These are phyloP conservation scores for Zapornia atra DNA, from an alignment of 2,113 vertebrate species.

Conservation along the genomic window DNA sequence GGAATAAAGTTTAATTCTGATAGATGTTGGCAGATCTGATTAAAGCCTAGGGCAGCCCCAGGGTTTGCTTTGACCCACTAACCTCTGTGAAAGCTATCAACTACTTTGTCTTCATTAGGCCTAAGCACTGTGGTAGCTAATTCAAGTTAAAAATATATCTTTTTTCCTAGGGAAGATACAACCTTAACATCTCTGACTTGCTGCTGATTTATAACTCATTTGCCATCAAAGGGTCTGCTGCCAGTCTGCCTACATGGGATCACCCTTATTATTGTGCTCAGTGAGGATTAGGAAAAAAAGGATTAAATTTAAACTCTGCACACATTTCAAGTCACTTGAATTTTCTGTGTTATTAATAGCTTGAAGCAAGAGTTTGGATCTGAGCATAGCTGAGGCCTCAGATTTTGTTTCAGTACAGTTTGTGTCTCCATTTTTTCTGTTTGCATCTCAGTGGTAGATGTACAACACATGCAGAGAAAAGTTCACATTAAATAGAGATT, in stretches of 20 bases:
- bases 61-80: not conserved
- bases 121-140: not conserved
- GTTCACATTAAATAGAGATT: not conserved
- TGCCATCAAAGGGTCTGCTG: not conserved
- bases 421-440: not conserved
- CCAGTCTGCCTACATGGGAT: not conserved
- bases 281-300: not conserved
- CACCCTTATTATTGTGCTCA: not conserved
- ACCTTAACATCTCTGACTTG: not conserved
- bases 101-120: constrained; percentile 18
- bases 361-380: not conserved
- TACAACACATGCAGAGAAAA: not conserved
- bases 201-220: not conserved
- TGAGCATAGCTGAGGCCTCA: not conserved
- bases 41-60: not conserved
- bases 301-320: not conserved
- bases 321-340: not conserved
- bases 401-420: not conserved
- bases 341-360: not conserved
- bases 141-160: not conserved
- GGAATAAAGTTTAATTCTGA: not conserved
- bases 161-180: not conserved
- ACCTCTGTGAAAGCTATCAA: not conserved
- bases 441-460: not conserved
- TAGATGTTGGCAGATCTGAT: not conserved